A percentile compares a stretch with the other conserved stretches of the same genome.
phyloP scores from a whole-genome alignment of 1,140 invertebrate genomes.

The Riptortus pedestris region DNA sequence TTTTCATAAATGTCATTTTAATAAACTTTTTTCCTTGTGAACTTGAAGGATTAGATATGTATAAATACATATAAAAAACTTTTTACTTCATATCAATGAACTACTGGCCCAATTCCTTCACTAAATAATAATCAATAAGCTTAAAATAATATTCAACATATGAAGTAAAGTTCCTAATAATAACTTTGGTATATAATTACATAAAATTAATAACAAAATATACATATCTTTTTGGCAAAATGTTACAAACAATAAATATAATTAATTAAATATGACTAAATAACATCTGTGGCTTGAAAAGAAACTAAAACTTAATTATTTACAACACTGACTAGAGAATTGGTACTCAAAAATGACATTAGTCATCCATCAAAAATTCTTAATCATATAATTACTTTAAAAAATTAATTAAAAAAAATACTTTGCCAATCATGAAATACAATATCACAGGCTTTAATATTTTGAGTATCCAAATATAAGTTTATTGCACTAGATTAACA shows the following conservation, averaged over 20 bases:
- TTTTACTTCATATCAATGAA: too few species aligned
- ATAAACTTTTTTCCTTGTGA: too few species aligned
- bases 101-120: too few species aligned
- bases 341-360: slow-evolving; percentile 7
- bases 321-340: slow-evolving; percentile 11
- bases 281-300: slow-evolving; percentile 6
- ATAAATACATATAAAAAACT: too few species aligned
- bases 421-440: not conserved
- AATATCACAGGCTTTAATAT: slow-evolving; percentile 1
- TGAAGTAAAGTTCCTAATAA: not conserved
- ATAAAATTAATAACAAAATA: slow-evolving; percentile 4
- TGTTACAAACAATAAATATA: slow-evolving; percentile 7
- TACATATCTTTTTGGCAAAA: slow-evolving; percentile 11
- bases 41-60: too few species aligned
- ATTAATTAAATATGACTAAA: not conserved
- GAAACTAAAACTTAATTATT: not conserved
- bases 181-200: slow-evolving; percentile 15
- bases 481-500: not conserved
- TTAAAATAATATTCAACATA: too few species aligned
- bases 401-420: not conserved
- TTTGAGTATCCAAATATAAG: not conserved
- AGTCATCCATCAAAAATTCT: not conserved
- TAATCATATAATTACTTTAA: not conserved
- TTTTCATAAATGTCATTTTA: too few species aligned
- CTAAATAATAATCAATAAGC: too few species aligned